A percentile compares a stretch with the other conserved stretches of the same genome.
Conservation (phyloP, 2,888 invertebrate species). For the Saturnia pavonia region DNA sequence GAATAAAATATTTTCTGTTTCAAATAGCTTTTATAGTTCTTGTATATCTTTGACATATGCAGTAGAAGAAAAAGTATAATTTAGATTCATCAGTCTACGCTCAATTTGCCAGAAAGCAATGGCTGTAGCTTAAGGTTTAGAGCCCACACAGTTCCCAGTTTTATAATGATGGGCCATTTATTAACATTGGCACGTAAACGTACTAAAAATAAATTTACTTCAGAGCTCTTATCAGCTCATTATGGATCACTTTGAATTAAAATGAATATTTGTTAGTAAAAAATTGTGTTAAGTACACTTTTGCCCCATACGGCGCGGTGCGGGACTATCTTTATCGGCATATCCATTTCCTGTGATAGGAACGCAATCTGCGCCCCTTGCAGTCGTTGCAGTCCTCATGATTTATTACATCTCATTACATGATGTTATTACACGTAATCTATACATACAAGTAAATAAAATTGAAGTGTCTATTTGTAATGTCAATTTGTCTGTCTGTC, state of each 20-base stretch:
- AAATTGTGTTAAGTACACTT: background rate
- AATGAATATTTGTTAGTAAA: background rate
- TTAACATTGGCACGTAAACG: background rate
- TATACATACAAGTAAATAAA: too few species aligned
- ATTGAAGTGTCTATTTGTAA: too few species aligned
- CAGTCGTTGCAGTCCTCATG: conserved; percentile 42
- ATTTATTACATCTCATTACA: conserved; percentile 60
- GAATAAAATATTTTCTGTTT: background rate
- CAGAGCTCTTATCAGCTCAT: background rate
- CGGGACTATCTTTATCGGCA: conserved; percentile 59
- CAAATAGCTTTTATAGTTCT: background rate
- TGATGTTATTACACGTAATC: conserved; percentile 54
- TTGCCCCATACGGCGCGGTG: conserved; percentile 29
- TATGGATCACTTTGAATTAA: background rate
- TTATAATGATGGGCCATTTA: background rate
- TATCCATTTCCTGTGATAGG: conserved; percentile 64
- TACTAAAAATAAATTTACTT: background rate
- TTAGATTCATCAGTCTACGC: background rate
- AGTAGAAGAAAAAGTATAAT: background rate
- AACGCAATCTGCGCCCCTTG: background rate
- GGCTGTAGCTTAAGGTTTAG: background rate
- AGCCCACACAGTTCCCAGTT: background rate
- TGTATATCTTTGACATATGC: background rate
- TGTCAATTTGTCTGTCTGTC: too few species aligned
- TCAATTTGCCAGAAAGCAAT: background rate